phyloP scores from a whole-genome alignment of 2,113 vertebrate genomes.

The Sinocyclocheilus maitianheensis region DNA sequence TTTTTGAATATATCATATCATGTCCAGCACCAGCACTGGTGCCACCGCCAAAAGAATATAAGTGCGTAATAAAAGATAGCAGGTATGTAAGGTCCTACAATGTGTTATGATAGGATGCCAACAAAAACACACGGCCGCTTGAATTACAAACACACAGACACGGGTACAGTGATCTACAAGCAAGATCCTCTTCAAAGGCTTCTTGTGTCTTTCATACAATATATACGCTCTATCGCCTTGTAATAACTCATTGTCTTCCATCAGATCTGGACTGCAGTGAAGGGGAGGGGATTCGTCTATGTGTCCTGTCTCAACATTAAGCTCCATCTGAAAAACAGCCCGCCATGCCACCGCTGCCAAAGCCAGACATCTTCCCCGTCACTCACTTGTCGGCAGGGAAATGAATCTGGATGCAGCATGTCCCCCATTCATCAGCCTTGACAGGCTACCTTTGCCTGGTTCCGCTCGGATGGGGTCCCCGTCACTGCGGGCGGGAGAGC shows the following conservation, averaged over 20 bases:
- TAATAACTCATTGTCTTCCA: constrained; percentile 55
- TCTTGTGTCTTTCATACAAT: constrained; percentile 38
- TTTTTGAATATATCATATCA: neutral
- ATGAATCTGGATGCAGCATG: constrained; percentile 63
- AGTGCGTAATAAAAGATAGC: neutral
- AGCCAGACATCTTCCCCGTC: constrained; percentile 56
- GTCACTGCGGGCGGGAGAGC: constrained; percentile 83
- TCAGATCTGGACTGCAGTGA: constrained; percentile 23
- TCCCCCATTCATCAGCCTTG: constrained; percentile 85
- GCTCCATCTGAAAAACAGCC: constrained; percentile 53
- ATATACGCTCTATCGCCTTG: constrained; percentile 28
- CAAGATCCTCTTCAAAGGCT: constrained; percentile 5
- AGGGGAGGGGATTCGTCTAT: constrained; percentile 24
- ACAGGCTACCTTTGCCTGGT: constrained; percentile 78
- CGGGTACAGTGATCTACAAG: constrained; percentile 18
- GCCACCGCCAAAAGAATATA: neutral
- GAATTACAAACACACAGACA: constrained; percentile 11
- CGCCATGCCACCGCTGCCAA: constrained; percentile 45
- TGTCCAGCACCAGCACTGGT: neutral
- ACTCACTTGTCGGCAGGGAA: constrained; percentile 52
- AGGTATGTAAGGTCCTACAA: neutral
- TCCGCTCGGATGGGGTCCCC: constrained; percentile 84
- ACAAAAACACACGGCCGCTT: constrained; percentile 2
- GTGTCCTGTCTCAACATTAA: constrained; percentile 42
- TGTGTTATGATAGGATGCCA: neutral